Percentiles rank a stretch among this genome's conserved stretches.
Evolutionary conservation across 2,888 invertebrate species (phyloP).

Genomic region (Digitonthophagus gazella): DNA sequence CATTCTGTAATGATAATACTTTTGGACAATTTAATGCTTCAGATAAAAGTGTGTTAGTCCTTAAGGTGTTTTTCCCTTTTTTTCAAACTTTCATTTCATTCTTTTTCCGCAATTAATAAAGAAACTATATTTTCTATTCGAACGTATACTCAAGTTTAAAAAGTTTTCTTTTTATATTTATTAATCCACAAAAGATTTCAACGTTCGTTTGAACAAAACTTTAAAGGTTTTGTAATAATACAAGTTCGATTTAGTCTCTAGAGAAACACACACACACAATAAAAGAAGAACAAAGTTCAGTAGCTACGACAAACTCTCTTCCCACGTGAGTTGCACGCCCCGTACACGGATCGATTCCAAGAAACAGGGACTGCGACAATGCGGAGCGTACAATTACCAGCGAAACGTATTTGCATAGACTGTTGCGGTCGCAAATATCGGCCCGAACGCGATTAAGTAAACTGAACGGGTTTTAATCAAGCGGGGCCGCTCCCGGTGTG

Average conservation of each 20-base stretch:
- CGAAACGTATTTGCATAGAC: not conserved
- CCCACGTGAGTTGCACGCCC: not conserved
- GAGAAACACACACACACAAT: not conserved
- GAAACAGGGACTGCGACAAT: not conserved
- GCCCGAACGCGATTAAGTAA: slow-evolving; percentile 23
- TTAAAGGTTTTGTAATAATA: not conserved
- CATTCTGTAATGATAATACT: too few relatives aligned
- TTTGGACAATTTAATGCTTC: too few relatives aligned
- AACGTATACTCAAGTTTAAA: too few relatives aligned
- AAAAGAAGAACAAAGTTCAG: not conserved
- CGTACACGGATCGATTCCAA: not conserved
- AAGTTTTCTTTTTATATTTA: too few relatives aligned
- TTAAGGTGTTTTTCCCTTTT: too few relatives aligned
- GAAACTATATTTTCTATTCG: too few relatives aligned
- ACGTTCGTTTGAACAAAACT: too few relatives aligned
- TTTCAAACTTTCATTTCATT: too few relatives aligned
- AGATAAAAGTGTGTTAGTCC: too few relatives aligned
- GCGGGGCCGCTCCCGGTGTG: slow-evolving; percentile 9
- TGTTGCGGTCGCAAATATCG: slow-evolving; percentile 13
- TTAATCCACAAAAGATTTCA: too few relatives aligned
- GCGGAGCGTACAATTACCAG: not conserved
- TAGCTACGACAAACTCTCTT: not conserved
- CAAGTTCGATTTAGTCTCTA: not conserved
- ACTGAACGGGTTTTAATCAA: slow-evolving; percentile 28
- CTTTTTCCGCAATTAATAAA: too few relatives aligned